Evolutionary conservation across 1,140 invertebrate species (phyloP), one percentile per base, ranked within the genome.

Genomic region (Drosophila suzukii): DNA sequence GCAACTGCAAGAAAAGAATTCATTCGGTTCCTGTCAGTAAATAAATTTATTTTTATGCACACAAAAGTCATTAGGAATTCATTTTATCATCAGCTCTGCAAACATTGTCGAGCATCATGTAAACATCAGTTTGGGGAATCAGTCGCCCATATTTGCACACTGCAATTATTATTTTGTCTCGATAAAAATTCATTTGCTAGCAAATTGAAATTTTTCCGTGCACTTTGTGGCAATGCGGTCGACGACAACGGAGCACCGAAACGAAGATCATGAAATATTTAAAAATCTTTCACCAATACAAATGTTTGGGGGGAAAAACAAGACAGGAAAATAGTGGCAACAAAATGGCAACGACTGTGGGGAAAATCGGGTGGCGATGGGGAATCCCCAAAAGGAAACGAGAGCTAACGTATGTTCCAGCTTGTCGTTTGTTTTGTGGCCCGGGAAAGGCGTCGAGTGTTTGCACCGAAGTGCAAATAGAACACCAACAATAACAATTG

Each of bases 401-500:
- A 88, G 84, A 75, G 66, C 79, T 88, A 86, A 88, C 82, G 71
- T 86, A 86, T 86, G 82, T 88, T 86, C 59, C 59, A 61, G 75
- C 41, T 60, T 65, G 72, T 80, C 51, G 65, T 57, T 80, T 74
- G 62, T 53, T 78, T 60, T 60, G 55, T 55, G 56, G 41, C 32
- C 44, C 54, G 73, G 67, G 53, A 67, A 75, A 85, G 82, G 75
- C 79, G 83, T 83, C 67, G 84, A 77, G 76, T 71, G 67, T 67
- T 84, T 89, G 83, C 85, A 82, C 80, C 84, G 77, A 88, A 89
- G 79, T 88, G 84, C 84, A 88, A 88, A 88, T 88, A 89, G 77
- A 90, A 90, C 84, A 89, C 67, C 76, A 86, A 89, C 85, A 88
- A 90, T 88, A 88, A 88, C 84, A 88, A 90, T 88, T 88, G 85